phyloP scores from a whole-genome alignment of 2,113 vertebrate genomes.

The Platysteira castanea region DNA sequence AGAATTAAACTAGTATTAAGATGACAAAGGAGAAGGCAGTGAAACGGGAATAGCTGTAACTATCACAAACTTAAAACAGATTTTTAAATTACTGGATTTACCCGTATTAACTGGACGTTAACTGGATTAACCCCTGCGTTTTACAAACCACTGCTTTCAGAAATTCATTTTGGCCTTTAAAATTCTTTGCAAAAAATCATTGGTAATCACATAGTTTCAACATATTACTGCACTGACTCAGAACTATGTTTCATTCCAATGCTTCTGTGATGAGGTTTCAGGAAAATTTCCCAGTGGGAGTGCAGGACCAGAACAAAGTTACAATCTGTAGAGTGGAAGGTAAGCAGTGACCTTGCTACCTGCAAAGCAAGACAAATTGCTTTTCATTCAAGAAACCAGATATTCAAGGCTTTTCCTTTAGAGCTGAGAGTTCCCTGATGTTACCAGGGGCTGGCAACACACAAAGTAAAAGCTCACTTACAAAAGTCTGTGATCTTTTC shows the following conservation, averaged over 20 bases:
- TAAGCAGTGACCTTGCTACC: background rate
- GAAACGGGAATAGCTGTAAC: background rate
- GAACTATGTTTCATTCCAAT: background rate
- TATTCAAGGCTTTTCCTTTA: background rate
- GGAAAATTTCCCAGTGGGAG: background rate
- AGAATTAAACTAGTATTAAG: background rate
- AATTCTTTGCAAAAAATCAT: background rate
- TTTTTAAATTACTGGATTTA: background rate
- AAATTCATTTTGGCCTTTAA: background rate
- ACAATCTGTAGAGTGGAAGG: background rate
- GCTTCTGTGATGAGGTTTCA: background rate
- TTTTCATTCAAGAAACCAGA: background rate
- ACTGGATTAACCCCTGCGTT: background rate
- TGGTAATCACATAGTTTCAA: background rate
- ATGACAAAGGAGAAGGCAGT: background rate
- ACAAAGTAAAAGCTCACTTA: background rate
- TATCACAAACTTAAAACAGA: background rate
- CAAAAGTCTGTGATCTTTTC: background rate
- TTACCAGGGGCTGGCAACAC: background rate
- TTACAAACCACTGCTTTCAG: background rate
- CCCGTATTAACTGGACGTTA: background rate
- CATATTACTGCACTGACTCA: background rate
- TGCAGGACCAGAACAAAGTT: background rate
- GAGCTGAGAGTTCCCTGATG: background rate
- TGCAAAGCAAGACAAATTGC: background rate